These are phyloP conservation scores for Rhynchonycteris naso DNA, from an alignment of 2,797 vertebrate species.

Conservation along the genomic window DNA sequence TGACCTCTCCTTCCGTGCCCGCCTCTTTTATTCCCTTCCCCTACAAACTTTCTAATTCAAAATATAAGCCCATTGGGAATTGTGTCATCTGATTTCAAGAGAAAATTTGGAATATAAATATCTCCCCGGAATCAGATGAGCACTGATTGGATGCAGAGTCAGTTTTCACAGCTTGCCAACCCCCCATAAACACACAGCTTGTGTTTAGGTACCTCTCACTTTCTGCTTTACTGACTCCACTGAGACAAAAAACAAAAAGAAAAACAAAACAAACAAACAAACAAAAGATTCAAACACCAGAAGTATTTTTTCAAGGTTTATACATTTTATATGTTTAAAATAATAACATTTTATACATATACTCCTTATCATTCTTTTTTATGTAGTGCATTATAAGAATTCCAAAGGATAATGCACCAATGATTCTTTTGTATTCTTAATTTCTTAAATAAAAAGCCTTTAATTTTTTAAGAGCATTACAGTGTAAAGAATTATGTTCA, in stretches of 20 bases:
- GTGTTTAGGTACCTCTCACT: neutral
- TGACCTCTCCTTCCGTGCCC: conserved; percentile 73
- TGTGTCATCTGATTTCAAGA: conserved; percentile 75
- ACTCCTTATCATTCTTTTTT: neutral
- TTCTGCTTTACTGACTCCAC: neutral
- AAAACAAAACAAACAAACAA: too few species aligned
- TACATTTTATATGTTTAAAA: neutral
- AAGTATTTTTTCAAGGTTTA: conserved; percentile 9
- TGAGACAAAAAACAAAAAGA: neutral
- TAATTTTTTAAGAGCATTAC: neutral
- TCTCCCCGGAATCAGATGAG: conserved; percentile 49
- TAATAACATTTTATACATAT: neutral
- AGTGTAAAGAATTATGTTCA: conserved; percentile 64
- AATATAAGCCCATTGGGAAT: conserved; percentile 76
- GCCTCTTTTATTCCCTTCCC: conserved; percentile 67
- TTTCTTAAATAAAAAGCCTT: conserved; percentile 32
- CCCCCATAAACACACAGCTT: neutral
- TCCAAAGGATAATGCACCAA: neutral
- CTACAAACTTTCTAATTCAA: conserved; percentile 70
- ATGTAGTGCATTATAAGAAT: neutral
- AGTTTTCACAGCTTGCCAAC: conserved; percentile 21
- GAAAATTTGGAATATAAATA: conserved; percentile 74
- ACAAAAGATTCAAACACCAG: neutral
- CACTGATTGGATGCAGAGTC: neutral
- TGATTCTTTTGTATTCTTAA: neutral